phyloP scores from a whole-genome alignment of 1,140 invertebrate genomes.

The Lasioglossum baleicum region DNA sequence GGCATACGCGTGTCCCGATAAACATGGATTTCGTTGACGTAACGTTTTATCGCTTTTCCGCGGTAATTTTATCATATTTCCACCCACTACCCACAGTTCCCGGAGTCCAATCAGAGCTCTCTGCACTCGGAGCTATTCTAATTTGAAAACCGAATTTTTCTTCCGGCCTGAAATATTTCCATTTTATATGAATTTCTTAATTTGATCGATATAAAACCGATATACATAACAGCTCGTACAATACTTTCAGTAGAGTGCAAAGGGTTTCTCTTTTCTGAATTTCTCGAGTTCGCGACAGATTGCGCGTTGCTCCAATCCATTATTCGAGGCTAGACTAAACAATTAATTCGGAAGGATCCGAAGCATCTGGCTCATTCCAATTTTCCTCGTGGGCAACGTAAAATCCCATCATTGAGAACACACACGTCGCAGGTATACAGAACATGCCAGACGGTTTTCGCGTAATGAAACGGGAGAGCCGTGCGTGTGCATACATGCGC shows the following conservation, averaged over 20 bases:
- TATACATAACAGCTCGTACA: too few relatives aligned
- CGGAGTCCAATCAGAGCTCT: neutral
- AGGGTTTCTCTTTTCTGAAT: too few relatives aligned
- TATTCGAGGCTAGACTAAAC: too few relatives aligned
- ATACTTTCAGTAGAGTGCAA: too few relatives aligned
- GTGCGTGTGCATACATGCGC: conserved; percentile 11
- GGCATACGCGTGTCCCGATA: conserved; percentile 43
- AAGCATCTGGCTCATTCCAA: neutral
- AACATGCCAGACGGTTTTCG: conserved; percentile 7
- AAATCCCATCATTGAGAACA: conserved; percentile 1
- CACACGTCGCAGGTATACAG: conserved; percentile 26
- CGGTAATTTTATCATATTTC: conserved; percentile 19
- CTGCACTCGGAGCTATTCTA: too few relatives aligned
- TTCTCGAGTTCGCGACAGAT: too few relatives aligned
- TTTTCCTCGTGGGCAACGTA: conserved; percentile 1
- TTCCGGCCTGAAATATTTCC: too few relatives aligned
- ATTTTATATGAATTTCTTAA: too few relatives aligned
- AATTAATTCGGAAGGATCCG: neutral
- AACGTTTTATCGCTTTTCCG: conserved; percentile 21
- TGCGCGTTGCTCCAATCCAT: too few relatives aligned
- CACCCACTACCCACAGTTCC: neutral
- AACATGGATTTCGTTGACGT: conserved; percentile 41
- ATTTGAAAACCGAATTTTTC: too few relatives aligned
- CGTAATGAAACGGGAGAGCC: conserved; percentile 44
- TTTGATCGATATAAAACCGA: too few relatives aligned